phyloP scores from a whole-genome alignment of 2,113 vertebrate species.

The Chascanopsetta lugubris region DNA sequence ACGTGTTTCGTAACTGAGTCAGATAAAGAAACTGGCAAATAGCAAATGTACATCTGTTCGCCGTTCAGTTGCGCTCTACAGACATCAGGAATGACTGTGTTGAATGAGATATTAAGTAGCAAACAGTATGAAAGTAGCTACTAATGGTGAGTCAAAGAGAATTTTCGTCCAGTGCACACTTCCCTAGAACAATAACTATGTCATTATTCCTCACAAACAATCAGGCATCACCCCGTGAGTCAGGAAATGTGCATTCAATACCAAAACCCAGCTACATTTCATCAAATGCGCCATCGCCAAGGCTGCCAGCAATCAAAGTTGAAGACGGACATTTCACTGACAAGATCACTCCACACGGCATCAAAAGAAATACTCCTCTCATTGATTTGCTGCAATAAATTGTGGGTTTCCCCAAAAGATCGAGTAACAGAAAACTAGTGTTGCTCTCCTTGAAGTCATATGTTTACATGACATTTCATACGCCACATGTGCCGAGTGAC shows the following conservation, averaged over 20 bases:
- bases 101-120: too few species aligned
- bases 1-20: not conserved
- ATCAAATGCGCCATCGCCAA: slow-evolving; percentile 27
- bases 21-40: slow-evolving; percentile 7
- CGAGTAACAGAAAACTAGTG: slow-evolving; percentile 18
- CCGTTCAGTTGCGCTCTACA: not conserved
- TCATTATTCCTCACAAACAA: slow-evolving; percentile 37
- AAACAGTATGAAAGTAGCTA: slow-evolving; percentile 27
- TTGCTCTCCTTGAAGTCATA: slow-evolving; percentile 21
- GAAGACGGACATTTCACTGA: slow-evolving; percentile 25
- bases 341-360: slow-evolving; percentile 16
- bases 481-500: slow-evolving; percentile 10
- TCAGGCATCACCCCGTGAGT: slow-evolving; percentile 27
- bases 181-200: slow-evolving; percentile 55
- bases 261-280: slow-evolving; percentile 37
- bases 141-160: slow-evolving; percentile 29
- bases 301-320: slow-evolving; percentile 46
- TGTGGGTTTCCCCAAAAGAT: slow-evolving; percentile 21
- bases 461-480: slow-evolving; percentile 27
- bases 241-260: slow-evolving; percentile 30
- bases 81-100: slow-evolving; percentile 6
- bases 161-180: slow-evolving; percentile 21
- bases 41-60: slow-evolving; percentile 11
- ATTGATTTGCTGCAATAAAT: slow-evolving; percentile 13
- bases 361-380: slow-evolving; percentile 25